These are phyloP conservation scores for Strigamia transsilvanica DNA, from an alignment of 2,888 invertebrate species.

Conservation along the genomic window DNA sequence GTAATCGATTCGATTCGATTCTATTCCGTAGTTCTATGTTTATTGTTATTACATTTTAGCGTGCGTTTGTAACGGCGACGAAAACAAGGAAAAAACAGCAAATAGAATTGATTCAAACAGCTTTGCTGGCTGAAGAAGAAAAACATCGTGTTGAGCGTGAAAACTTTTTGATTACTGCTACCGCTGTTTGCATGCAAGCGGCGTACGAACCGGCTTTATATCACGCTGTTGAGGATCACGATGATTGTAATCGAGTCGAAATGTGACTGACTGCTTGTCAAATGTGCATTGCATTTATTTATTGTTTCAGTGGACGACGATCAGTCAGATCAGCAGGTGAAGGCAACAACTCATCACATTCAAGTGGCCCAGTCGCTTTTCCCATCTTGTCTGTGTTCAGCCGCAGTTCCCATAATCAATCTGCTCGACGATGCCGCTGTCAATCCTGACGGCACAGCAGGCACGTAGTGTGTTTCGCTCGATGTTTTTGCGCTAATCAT, in stretches of 20 bases:
- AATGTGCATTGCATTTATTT: not conserved
- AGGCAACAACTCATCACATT: conserved; percentile 65
- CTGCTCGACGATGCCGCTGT: conserved; percentile 96
- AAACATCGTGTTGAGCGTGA: conserved; percentile 93
- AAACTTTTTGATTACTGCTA: conserved; percentile 93
- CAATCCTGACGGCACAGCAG: conserved; percentile 89
- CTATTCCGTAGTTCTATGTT: not conserved
- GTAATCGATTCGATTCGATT: conserved; percentile 65
- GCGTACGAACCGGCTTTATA: conserved; percentile 94
- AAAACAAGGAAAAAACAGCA: conserved; percentile 99
- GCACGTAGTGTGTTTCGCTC: conserved; percentile 66
- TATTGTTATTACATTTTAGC: conserved; percentile 66
- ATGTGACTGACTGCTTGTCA: not conserved
- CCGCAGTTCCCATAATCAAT: conserved; percentile 92
- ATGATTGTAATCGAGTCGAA: conserved; percentile 71
- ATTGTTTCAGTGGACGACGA: conserved; percentile 56
- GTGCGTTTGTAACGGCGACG: conserved; percentile 95
- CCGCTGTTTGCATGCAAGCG: conserved; percentile 93
- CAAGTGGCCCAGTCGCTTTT: conserved; percentile 94
- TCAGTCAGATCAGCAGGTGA: conserved; percentile 70
- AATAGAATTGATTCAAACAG: conserved; percentile 95
- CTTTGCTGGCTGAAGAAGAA: conserved; percentile 94
- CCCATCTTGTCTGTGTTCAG: conserved; percentile 95
- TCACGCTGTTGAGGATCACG: conserved; percentile 80
- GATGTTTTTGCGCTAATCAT: not conserved